These are phyloP conservation scores for Temnothorax curvispinosus DNA, from an alignment of 1,140 invertebrate genomes.

Conservation along the genomic window DNA sequence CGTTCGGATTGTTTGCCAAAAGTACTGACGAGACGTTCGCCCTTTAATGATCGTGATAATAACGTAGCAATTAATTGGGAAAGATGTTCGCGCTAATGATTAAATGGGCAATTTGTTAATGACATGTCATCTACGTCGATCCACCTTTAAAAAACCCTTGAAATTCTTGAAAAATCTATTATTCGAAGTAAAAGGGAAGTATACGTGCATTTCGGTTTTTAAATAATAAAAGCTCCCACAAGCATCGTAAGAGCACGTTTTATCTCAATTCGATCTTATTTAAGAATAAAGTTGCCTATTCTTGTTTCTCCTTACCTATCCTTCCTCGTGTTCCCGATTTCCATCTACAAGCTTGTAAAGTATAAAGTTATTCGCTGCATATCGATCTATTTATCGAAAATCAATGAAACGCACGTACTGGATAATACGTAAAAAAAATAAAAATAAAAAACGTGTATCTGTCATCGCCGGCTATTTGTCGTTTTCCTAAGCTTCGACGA, in stretches of 20 bases:
- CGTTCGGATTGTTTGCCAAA: neutral
- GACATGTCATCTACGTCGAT: neutral
- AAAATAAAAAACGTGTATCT: neutral
- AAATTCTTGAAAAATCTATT: neutral
- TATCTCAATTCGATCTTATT: neutral
- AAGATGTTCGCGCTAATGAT: neutral
- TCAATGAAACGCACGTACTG: neutral
- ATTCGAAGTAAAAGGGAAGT: neutral
- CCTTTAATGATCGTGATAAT: slow-evolving; percentile 1
- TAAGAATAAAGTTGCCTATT: neutral
- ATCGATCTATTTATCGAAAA: slow-evolving; percentile 9
- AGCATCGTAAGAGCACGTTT: neutral
- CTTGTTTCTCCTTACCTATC: neutral
- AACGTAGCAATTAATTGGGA: neutral
- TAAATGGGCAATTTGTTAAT: neutral
- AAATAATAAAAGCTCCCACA: neutral
- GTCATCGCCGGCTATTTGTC: neutral
- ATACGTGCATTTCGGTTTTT: neutral
- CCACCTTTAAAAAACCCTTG: neutral
- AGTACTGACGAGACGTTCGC: neutral
- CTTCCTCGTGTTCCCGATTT: neutral
- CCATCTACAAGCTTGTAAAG: neutral
- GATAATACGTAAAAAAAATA: neutral
- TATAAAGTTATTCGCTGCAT: neutral
- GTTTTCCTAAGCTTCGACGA: slow-evolving; percentile 41